Evolutionary conservation across 53 echinoderm and acorn worm genomes (phyloP), one percentile per base, ranked within the genome.

Genomic region (Henricia sp.): DNA sequence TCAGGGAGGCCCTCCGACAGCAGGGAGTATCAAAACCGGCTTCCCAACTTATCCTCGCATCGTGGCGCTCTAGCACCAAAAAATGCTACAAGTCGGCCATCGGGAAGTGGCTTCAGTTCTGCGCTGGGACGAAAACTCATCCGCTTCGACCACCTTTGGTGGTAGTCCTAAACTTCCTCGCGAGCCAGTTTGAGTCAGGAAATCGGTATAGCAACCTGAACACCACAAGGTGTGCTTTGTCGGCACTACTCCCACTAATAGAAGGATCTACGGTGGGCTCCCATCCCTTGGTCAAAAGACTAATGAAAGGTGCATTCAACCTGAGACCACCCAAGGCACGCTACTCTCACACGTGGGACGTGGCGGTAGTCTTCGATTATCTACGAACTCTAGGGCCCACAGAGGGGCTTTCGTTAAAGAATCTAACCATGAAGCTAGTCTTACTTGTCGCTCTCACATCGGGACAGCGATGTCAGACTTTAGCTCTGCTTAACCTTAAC

Each of bases 291-390:
- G 44, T 44, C 44, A 44, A 44, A 13, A 44, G 71, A 71, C 51
- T 48, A 11, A 71, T 40, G 70, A 70, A 70, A 70, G 70, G 70
- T 21, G 70, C 29, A 21, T 70, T 70, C 27, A 70, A 70, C 39
- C 41, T 70, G 40, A 39, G 41, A 42, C 70, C 70, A 41, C 40
- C 44, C 2, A 26, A 21, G 21, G 40, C 44, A 3, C 40, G 70
- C 17, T 70, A 70, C 43, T 41, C 41, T 21, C 43, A 70, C 39
- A 44, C 46, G 39, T 70, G 70, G 70, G 70, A 70, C 39, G 70
- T 70, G 8, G 39, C 70, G 17, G 46, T 41, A 41, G 43, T 70
- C n/a, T 37, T 70, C 17, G 64, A 63, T 30, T 63, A 26, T 63
- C 11, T 39, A 67, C 5, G 67, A 67, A 67, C 67, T 67, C 67